Base-by-base conservation (phyloP, 2,797 vertebrate species). In the Chaunax sp. region DNA sequence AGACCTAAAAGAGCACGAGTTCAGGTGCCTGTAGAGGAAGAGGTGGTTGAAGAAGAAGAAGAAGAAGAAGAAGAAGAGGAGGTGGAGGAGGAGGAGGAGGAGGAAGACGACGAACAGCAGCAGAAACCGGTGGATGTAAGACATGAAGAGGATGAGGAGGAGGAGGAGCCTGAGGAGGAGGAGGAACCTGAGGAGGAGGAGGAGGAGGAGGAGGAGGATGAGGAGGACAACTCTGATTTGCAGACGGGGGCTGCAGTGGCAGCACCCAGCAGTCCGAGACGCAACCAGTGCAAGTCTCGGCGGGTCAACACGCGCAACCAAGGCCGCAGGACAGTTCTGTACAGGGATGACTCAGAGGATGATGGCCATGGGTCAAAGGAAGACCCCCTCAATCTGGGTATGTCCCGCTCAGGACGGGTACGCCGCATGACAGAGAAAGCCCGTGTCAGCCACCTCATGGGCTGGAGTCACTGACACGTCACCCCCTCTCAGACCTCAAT, bases 351-450 rank as follows among this genome's bases (percentile, higher is more conserved):
- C 76, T 98, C 97, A 0, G 95, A 95, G 61, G 94, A 95, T 1
- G 97, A 98, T 73, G 94, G 89, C 77, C 94, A 94, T 37, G 94
- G 93, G 77, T 94, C 95, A 16, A 91, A 94, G 57, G 94, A 96
- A 22, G 98, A 99, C 94, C 97, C 96, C 30, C 93, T 99, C 79
- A 99, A 98, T 92, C 94, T 99, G 83, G 98, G 98, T 77, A 95
- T 90, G 90, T 99, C 98, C 65, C 95, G 98, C 80, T 99, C 97
- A 59, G 98, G 98, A 87, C 94, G 98, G 88, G 95, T 99, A 64
- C 95, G 98, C 33, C 97, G 97, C 79, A 99, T 99, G 98, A 99
- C 98, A 9, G 98, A 99, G 90, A 97, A 97, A 88, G 98, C 98
- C 84, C 95, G 97, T 73, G 97, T 98, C 91, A 99, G 98, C 92